Evolutionary conservation across 2,113 vertebrate species (phyloP).

Genomic region (Prunella himalayana): DNA sequence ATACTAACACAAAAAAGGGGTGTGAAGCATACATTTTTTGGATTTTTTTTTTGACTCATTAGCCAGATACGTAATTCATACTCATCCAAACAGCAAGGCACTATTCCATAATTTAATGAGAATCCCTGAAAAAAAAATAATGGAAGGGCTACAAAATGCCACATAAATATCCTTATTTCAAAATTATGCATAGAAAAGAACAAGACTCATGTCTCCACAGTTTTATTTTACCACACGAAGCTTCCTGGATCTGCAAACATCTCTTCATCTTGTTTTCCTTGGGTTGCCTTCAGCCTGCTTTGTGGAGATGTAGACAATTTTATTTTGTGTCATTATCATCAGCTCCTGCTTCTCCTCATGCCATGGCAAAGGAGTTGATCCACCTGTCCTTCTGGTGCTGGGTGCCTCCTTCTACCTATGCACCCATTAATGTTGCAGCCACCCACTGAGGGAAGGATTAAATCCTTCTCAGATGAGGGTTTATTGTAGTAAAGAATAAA

Average conservation of each 20-base stretch:
- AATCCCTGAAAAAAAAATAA: not conserved
- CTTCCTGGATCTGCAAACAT: not conserved
- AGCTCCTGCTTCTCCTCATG: not conserved
- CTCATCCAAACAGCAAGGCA: not conserved
- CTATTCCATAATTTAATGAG: not conserved
- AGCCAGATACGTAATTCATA: not conserved
- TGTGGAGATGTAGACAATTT: not conserved
- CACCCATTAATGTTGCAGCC: not conserved
- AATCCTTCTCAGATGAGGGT: not conserved
- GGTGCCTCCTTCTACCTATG: not conserved
- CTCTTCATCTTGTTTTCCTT: not conserved
- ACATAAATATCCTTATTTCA: not conserved
- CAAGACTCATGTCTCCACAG: not conserved
- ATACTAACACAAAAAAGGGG: not conserved
- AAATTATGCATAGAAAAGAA: not conserved
- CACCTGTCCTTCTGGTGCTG: not conserved
- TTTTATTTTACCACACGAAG: not conserved
- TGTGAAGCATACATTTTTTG: not conserved
- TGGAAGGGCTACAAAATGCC: not conserved
- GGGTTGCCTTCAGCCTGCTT: not conserved
- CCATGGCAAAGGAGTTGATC: not conserved
- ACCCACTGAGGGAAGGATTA: not conserved
- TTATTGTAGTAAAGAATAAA: not conserved
- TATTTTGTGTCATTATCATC: not conserved
- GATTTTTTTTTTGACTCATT: not conserved